phyloP scores from a whole-genome alignment of 2,888 invertebrate genomes.

The Phortica okadai region DNA sequence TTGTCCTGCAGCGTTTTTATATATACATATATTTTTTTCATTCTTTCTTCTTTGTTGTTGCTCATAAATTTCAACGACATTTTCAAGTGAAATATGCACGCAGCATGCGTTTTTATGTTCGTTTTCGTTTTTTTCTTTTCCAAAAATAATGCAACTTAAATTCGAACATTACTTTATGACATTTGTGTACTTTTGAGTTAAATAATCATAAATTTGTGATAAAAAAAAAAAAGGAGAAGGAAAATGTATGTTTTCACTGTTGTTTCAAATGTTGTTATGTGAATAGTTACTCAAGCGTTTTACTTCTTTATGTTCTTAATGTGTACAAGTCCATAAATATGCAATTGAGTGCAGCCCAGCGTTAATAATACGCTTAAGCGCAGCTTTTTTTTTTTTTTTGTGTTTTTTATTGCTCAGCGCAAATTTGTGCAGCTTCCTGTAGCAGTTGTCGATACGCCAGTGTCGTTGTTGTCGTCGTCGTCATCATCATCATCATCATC shows the following conservation, averaged over 20 bases:
- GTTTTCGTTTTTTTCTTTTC: conserved; percentile 32
- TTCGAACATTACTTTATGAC: background rate
- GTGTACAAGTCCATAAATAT: background rate
- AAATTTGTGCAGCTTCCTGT: conserved; percentile 3
- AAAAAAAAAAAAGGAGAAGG: conserved; percentile 34
- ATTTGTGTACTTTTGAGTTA: conserved; percentile 29
- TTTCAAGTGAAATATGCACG: conserved; percentile 32
- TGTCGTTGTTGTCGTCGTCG: background rate
- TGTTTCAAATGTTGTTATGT: too few species aligned
- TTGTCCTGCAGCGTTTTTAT: background rate
- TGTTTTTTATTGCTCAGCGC: background rate
- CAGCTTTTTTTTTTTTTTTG: background rate
- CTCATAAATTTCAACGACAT: conserved; percentile 11
- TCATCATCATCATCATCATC: too few species aligned
- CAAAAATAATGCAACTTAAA: too few species aligned
- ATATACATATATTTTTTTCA: background rate
- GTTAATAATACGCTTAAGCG: background rate
- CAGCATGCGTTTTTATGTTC: conserved; percentile 7
- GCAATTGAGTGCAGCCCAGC: background rate
- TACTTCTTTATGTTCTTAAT: background rate
- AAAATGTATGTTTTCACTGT: conserved; percentile 13
- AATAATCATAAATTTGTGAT: conserved; percentile 55
- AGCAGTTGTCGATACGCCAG: background rate
- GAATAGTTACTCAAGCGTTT: too few species aligned
- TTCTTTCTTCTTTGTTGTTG: background rate